Evolutionary conservation across 1,140 invertebrate species (phyloP).

Genomic region (Drosophila miranda): DNA sequence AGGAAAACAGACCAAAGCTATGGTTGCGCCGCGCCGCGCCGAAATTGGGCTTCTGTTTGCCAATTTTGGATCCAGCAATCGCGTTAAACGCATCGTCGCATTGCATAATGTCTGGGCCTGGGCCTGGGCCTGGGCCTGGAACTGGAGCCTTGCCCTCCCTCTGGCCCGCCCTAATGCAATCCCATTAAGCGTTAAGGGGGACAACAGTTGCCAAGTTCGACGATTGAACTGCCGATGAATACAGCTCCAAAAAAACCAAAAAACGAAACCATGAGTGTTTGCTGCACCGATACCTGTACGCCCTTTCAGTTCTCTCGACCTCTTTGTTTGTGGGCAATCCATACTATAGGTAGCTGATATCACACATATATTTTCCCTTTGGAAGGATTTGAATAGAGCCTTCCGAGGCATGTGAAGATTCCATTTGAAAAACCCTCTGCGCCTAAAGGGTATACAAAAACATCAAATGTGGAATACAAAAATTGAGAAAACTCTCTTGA

Average conservation of each 20-base stretch:
- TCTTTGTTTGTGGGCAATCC: no score
- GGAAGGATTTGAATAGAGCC: no score
- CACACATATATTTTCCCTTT: no score
- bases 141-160: constrained; percentile 1
- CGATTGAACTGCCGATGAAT: not conserved
- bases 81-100: constrained; percentile 5
- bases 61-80: constrained; percentile 23
- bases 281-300: not conserved
- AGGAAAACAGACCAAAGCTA: not conserved
- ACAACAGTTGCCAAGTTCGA: constrained; percentile 32
- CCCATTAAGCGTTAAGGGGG: constrained; percentile 69
- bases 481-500: constrained; percentile 10
- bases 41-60: constrained; percentile 25
- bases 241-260: constrained; percentile 19
- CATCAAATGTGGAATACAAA: not conserved
- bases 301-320: not conserved
- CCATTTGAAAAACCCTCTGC: no score
- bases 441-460: not conserved
- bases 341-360: no score
- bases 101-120: constrained; percentile 37
- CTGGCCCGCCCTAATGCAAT: constrained; percentile 29
- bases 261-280: not conserved
- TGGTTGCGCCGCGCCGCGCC: not conserved
- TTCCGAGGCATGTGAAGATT: no score
- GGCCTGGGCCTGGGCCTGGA: not conserved